phyloP scores from a whole-genome alignment of 2,113 vertebrate genomes.

The Otocyon megalotis region DNA sequence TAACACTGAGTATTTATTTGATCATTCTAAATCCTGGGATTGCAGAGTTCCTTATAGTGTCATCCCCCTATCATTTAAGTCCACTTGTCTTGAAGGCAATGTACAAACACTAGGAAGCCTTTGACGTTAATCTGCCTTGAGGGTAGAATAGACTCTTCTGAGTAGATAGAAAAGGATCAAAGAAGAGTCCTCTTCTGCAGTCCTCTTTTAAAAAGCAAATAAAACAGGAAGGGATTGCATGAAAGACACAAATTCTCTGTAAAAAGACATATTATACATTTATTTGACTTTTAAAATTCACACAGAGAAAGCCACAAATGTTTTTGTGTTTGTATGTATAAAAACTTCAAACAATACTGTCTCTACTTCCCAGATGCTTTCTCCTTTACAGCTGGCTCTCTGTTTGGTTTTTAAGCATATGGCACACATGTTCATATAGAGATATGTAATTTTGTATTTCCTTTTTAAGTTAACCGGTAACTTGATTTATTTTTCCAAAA shows the following conservation, averaged over 20 bases:
- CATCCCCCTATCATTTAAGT: neutral
- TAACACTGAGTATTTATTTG: neutral
- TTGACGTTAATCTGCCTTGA: neutral
- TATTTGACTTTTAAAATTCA: neutral
- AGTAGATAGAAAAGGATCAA: neutral
- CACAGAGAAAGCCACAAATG: neutral
- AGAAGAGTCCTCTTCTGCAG: neutral
- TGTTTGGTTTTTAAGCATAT: neutral
- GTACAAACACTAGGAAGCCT: neutral
- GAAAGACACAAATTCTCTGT: neutral
- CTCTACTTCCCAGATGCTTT: neutral
- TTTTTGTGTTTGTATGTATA: neutral
- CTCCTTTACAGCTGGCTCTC: neutral
- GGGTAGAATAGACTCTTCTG: neutral
- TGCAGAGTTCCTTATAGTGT: neutral
- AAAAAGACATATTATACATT: neutral
- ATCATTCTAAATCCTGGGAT: neutral
- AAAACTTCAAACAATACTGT: neutral
- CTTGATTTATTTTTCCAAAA: conserved; percentile 34
- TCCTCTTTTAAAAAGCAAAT: neutral
- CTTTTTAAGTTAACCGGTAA: neutral
- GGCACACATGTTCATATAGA: neutral
- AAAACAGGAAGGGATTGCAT: neutral
- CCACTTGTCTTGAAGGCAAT: neutral
- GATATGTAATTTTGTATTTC: neutral